Evolutionary conservation across 2,888 invertebrate genomes (phyloP).

Genomic region (Cheilosia urbana): DNA sequence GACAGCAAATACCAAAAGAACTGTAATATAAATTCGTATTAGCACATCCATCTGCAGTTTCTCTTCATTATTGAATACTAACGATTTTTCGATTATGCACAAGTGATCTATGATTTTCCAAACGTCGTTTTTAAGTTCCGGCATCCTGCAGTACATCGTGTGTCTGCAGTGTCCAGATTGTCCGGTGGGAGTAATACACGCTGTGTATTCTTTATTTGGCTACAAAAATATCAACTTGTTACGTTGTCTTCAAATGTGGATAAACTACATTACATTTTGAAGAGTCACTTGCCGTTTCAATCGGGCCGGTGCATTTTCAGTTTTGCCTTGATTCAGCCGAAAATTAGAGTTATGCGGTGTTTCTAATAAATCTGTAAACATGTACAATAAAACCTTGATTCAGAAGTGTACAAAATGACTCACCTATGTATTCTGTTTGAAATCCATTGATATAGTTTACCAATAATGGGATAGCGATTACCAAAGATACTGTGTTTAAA

Average conservation of each 20-base stretch:
- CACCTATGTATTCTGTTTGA: conserved; percentile 26
- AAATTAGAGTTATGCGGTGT: conserved; percentile 79
- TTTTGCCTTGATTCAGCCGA: conserved; percentile 77
- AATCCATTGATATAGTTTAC: not conserved
- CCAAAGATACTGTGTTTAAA: not conserved
- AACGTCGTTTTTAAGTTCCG: conserved; percentile 86
- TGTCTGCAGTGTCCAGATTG: conserved; percentile 88
- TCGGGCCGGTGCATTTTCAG: not conserved
- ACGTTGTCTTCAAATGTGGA: not conserved
- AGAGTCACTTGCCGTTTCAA: conserved; percentile 29
- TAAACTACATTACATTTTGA: conserved; percentile 8
- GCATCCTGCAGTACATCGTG: conserved; percentile 86
- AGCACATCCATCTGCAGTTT: not conserved
- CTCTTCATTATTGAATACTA: conserved; percentile 83
- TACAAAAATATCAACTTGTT: conserved; percentile 4
- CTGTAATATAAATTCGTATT: conserved; percentile 74
- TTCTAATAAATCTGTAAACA: conserved; percentile 79
- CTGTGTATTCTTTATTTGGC: conserved; percentile 86
- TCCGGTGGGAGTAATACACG: conserved; percentile 86
- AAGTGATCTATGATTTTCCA: conserved; percentile 87
- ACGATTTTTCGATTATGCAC: conserved; percentile 87
- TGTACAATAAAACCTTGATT: conserved; percentile 2
- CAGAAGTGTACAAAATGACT: conserved; percentile 12
- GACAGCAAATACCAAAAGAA: conserved; percentile 90
- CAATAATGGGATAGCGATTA: conserved; percentile 6